A percentile compares a stretch with the other conserved stretches of the same genome.
phyloP scores from a whole-genome alignment of 2,797 vertebrate species.

The Arrhamphus sclerolepis region DNA sequence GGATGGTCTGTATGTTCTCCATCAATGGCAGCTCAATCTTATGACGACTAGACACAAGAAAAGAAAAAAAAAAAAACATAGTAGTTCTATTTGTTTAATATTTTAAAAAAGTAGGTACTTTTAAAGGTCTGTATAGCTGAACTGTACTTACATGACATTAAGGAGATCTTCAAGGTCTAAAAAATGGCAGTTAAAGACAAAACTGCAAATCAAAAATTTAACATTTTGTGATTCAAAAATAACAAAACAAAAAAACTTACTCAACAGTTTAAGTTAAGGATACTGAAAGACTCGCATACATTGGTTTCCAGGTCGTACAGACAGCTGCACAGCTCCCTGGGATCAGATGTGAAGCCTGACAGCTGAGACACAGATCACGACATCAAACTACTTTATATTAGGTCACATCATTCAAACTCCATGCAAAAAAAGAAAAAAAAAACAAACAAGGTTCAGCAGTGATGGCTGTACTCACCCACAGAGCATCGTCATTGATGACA shows the following conservation, averaged over 20 bases:
- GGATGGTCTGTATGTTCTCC: constrained; percentile 92
- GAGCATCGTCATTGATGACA: constrained; percentile 91
- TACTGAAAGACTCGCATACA: constrained; percentile 93
- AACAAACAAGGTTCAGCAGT: background rate
- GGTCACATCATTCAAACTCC: background rate
- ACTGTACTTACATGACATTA: constrained; percentile 89
- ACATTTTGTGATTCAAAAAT: background rate
- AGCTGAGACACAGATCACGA: constrained; percentile 74
- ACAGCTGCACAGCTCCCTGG: constrained; percentile 94
- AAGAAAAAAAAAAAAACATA: background rate
- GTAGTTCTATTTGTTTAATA: background rate
- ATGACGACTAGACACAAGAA: constrained; percentile 82
- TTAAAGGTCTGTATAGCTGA: background rate
- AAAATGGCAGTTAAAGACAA: constrained; percentile 73
- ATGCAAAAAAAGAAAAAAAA: background rate
- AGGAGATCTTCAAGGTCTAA: constrained; percentile 94
- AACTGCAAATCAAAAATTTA: background rate
- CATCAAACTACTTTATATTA: background rate
- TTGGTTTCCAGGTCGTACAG: constrained; percentile 94
- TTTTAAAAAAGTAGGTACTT: background rate
- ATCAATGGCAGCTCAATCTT: constrained; percentile 91
- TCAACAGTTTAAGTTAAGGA: constrained; percentile 70
- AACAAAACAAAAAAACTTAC: background rate
- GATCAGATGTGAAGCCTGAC: constrained; percentile 95
- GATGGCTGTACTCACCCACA: constrained; percentile 84